These are phyloP conservation scores for Chloroceryle inda DNA, from an alignment of 2,797 vertebrate species.

Conservation along the genomic window DNA sequence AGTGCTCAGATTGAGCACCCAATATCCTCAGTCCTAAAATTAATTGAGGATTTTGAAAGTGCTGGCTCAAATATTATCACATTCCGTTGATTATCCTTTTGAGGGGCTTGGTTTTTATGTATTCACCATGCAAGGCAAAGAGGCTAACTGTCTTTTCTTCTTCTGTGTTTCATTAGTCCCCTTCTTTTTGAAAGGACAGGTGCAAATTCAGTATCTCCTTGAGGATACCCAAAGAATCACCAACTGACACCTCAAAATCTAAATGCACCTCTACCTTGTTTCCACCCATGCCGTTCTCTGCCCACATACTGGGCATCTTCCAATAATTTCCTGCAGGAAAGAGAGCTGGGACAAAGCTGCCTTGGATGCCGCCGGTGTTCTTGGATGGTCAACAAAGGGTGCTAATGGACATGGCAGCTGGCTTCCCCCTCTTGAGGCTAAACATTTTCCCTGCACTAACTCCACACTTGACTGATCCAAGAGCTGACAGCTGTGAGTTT, in stretches of 20 bases:
- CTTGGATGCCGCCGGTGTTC: not conserved
- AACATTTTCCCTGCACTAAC: constrained; percentile 62
- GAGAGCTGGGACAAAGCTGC: constrained; percentile 33
- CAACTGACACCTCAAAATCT: not conserved
- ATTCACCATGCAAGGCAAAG: not conserved
- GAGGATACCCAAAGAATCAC: not conserved
- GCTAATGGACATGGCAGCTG: constrained; percentile 47
- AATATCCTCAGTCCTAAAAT: constrained; percentile 46
- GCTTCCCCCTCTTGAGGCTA: constrained; percentile 48
- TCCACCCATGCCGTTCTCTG: not conserved
- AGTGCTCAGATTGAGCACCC: constrained; percentile 57
- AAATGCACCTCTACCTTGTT: not conserved
- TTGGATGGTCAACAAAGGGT: constrained; percentile 56
- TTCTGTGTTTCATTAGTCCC: not conserved
- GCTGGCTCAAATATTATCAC: constrained; percentile 51
- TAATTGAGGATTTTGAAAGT: constrained; percentile 57
- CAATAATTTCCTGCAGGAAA: constrained; percentile 9
- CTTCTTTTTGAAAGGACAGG: not conserved
- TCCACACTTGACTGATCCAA: constrained; percentile 64
- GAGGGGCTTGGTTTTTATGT: not conserved
- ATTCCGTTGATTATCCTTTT: constrained; percentile 4
- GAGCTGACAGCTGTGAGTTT: constrained; percentile 55
- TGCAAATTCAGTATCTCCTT: not conserved
- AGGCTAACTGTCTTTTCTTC: not conserved
- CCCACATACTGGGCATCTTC: constrained; percentile 5